phyloP scores from a whole-genome alignment of 2,113 vertebrate species.

The Tichodroma muraria region DNA sequence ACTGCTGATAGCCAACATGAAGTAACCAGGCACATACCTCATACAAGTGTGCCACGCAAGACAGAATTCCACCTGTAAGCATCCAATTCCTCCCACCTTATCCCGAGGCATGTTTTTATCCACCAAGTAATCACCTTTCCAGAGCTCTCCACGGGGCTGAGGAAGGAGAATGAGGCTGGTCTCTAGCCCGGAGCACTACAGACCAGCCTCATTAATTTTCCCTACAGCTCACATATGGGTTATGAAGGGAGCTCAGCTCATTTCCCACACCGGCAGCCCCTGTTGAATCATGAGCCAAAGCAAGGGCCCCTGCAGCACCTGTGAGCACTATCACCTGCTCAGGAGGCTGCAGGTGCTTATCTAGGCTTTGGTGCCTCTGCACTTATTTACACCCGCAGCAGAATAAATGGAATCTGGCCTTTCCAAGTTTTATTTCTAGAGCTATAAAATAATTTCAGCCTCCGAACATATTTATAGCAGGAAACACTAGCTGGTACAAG shows the following conservation, averaged over 20 bases:
- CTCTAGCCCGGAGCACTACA: not conserved
- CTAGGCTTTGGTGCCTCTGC: not conserved
- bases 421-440: not conserved
- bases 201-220: not conserved
- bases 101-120: not conserved
- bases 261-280: not conserved
- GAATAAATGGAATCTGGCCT: not conserved
- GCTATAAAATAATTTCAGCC: not conserved
- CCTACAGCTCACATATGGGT: not conserved
- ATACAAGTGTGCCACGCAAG: rapidly evolving
- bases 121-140: not conserved
- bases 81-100: not conserved
- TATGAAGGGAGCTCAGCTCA: rapidly evolving
- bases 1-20: not conserved
- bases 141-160: not conserved
- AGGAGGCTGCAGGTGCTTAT: not conserved
- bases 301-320: not conserved
- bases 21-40: not conserved
- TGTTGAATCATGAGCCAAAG: not conserved
- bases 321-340: not conserved
- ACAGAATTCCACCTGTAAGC: not conserved
- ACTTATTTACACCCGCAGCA: not conserved
- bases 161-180: not conserved
- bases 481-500: not conserved
- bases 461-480: not conserved